Percentiles rank a stretch among this genome's conserved stretches.
These are phyloP conservation scores for Tineola bisselliella DNA, from an alignment of 2,888 invertebrate species.

Conservation along the genomic window DNA sequence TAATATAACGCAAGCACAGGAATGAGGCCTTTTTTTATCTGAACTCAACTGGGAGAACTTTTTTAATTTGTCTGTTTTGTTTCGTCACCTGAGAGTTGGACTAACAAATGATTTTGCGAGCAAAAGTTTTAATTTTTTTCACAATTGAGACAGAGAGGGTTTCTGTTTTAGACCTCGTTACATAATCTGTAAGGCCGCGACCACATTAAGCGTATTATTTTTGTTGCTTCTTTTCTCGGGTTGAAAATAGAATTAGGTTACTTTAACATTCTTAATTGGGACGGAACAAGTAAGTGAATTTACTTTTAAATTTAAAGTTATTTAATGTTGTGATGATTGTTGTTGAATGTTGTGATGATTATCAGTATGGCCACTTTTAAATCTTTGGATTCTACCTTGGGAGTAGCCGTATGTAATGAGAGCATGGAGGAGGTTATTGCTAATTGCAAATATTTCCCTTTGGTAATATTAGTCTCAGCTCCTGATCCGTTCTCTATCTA, in stretches of 20 bases:
- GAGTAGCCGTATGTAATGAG: no score
- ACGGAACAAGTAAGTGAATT: not conserved
- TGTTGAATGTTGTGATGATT: no score
- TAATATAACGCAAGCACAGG: not conserved
- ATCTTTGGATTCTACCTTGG: no score
- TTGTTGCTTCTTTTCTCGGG: not conserved
- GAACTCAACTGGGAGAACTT: not conserved
- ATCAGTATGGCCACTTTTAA: no score
- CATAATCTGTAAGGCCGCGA: not conserved
- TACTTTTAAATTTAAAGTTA: no score
- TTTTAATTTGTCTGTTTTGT: constrained; percentile 7
- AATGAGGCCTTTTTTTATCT: not conserved
- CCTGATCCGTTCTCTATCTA: no score
- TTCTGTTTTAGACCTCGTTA: not conserved
- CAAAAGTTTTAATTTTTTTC: not conserved
- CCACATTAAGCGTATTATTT: not conserved
- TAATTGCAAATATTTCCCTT: no score
- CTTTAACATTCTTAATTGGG: not conserved
- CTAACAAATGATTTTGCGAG: not conserved
- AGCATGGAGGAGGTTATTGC: no score
- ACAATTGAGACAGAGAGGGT: not conserved
- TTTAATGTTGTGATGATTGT: no score
- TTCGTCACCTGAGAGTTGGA: constrained; percentile 3
- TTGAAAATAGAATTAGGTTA: not conserved
- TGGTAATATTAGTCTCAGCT: no score